A percentile compares a stretch with the other conserved stretches of the same genome.
Evolutionary conservation across 2,888 invertebrate genomes (phyloP).

Genomic region (Heliconius sara): DNA sequence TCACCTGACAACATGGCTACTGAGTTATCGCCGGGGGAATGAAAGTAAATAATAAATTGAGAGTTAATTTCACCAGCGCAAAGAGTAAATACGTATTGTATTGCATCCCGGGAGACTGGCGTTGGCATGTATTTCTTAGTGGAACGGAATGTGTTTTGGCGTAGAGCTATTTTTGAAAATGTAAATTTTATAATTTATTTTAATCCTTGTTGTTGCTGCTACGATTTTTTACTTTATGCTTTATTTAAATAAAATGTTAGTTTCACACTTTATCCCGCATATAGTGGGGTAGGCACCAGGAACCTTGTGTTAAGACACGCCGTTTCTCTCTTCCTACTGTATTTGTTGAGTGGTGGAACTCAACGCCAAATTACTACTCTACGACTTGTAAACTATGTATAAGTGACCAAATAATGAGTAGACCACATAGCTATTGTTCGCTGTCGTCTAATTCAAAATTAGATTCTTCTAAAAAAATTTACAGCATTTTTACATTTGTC

Average conservation of each 20-base stretch:
- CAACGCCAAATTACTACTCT: too few relatives aligned
- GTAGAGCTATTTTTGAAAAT: not conserved
- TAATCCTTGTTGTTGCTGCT: not conserved
- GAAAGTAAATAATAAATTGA: slow-evolving; percentile 48
- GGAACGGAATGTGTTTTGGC: not conserved
- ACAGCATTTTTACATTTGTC: not conserved
- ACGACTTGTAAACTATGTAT: too few relatives aligned
- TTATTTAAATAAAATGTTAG: not conserved
- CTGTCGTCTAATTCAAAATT: not conserved
- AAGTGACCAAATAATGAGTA: not conserved
- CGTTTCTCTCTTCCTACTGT: too few relatives aligned
- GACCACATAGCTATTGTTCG: not conserved
- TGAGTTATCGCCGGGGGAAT: slow-evolving; percentile 37
- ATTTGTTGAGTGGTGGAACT: too few relatives aligned
- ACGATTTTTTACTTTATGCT: not conserved
- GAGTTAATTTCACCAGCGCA: slow-evolving; percentile 44
- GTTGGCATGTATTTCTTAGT: slow-evolving; percentile 27
- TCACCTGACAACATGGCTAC: slow-evolving; percentile 35
- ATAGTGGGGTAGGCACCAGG: too few relatives aligned
- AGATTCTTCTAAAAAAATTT: not conserved
- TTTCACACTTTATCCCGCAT: too few relatives aligned
- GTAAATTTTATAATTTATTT: not conserved
- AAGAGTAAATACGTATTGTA: slow-evolving; percentile 45
- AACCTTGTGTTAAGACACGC: too few relatives aligned
- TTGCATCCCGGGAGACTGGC: slow-evolving; percentile 39